Evolutionary conservation across 2,888 invertebrate genomes (phyloP).

Genomic region (Eupsilia transversa): DNA sequence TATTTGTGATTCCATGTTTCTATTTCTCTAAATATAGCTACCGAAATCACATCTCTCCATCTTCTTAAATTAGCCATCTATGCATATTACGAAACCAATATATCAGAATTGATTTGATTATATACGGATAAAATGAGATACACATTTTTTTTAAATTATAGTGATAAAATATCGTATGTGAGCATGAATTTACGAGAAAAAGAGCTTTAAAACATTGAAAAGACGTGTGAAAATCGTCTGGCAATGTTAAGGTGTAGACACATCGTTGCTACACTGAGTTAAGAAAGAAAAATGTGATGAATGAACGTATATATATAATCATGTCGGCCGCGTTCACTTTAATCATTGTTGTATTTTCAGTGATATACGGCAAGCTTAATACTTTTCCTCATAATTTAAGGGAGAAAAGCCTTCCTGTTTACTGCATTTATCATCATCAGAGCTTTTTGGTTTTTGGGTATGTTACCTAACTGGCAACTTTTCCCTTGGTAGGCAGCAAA

Average conservation of each 20-base stretch:
- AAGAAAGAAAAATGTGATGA: conserved; percentile 79
- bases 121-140: conserved; percentile 64
- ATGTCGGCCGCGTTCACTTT: conserved; percentile 74
- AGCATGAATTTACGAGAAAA: conserved; percentile 51
- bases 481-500: background rate
- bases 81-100: conserved; percentile 49
- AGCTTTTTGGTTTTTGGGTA: background rate
- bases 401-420: conserved; percentile 15
- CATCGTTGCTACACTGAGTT: conserved; percentile 64
- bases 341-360: conserved; percentile 74
- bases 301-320: conserved; percentile 83
- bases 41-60: conserved; percentile 10
- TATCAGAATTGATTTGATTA: conserved; percentile 64
- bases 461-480: background rate
- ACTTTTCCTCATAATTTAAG: conserved; percentile 42
- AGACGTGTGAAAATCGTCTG: conserved; percentile 67
- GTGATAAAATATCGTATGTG: conserved; percentile 55
- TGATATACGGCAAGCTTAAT: conserved; percentile 50
- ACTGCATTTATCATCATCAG: conserved; percentile 31
- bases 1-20: background rate
- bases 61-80: conserved; percentile 24
- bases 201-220: conserved; percentile 60
- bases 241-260: conserved; percentile 64
- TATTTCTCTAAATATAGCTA: conserved; percentile 14
- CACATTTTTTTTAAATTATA: conserved; percentile 67